Evolutionary conservation across 2,797 vertebrate species (phyloP), one percentile per base, ranked within the genome.

Genomic region (Eremophila alpestris): DNA sequence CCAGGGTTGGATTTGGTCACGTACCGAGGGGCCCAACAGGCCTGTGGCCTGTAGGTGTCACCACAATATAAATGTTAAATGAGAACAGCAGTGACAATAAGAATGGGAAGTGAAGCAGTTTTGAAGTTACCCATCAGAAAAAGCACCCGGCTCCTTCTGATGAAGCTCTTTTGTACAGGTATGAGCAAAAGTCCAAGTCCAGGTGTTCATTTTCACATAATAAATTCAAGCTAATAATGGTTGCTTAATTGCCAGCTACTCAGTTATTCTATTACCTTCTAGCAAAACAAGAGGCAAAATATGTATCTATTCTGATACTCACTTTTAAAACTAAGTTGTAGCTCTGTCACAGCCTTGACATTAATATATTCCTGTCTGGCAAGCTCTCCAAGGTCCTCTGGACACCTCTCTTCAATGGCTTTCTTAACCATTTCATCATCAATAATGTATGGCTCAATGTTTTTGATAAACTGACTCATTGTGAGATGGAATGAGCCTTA

Each of bases 321-420:
- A 99, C 99, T 96, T 97, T 93, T 98, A 94, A 97, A 98, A 93
- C 98, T 98, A 52, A 99, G 96, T 34, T 96, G 96, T 79, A 99
- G 96, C 20, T 97, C 93, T 8, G 36, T 84, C 69, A 99, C 97
- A 10, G 98, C 97, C 59, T 97, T 95, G 24, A 98, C 97, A 38
- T 97, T 63, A 87, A 98, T 94, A 51, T 95, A 98, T 91, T 98
- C 98, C 27, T 41, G 91, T 77, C 96, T 97, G 73, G 94, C 96
- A 83, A 98, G 91, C 55, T 65, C 81, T 17, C 90, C 88, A 1
- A 97, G 96, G 62, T 98, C 97, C 11, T 97, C 97, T 65, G 93
- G 97, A 9, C 93, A 87, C 71, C 98, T 98, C 58, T 99, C 98
- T 40, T 95, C 84, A 7, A 98, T 89, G 2, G 98, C 98, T 87